Percentiles rank a stretch among this genome's conserved stretches.
These are phyloP conservation scores for Ploceus nigricollis DNA, from an alignment of 2,113 vertebrate genomes.

Conservation along the genomic window DNA sequence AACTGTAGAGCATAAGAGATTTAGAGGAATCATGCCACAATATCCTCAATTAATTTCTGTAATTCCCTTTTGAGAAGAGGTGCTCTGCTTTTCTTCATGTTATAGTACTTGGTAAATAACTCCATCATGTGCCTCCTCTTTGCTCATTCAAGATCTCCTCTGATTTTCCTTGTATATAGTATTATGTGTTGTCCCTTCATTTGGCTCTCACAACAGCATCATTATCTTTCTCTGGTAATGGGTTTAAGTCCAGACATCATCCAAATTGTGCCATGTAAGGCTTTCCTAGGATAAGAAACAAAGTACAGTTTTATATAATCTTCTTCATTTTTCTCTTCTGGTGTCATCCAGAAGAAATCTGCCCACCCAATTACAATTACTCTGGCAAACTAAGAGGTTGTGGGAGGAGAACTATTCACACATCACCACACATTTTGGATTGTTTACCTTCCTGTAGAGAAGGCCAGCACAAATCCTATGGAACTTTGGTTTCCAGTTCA, in stretches of 20 bases:
- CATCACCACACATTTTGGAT: neutral
- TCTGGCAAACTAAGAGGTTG: neutral
- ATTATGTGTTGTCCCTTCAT: neutral
- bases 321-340: neutral
- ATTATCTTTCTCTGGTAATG: neutral
- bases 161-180: neutral
- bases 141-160: neutral
- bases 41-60: neutral
- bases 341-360: neutral
- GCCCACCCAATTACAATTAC: neutral
- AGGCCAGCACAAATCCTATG: neutral
- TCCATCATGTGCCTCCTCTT: neutral
- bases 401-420: neutral
- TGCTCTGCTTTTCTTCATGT: neutral
- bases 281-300: neutral
- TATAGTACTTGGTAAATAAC: neutral
- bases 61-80: neutral
- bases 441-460: neutral
- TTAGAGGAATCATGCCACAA: neutral
- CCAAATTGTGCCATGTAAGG: neutral
- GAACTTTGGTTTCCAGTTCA: neutral
- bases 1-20: neutral
- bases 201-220: neutral
- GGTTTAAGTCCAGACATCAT: neutral
- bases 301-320: neutral